phyloP scores from a whole-genome alignment of 2,113 vertebrate genomes.

The Epinephelus moara region DNA sequence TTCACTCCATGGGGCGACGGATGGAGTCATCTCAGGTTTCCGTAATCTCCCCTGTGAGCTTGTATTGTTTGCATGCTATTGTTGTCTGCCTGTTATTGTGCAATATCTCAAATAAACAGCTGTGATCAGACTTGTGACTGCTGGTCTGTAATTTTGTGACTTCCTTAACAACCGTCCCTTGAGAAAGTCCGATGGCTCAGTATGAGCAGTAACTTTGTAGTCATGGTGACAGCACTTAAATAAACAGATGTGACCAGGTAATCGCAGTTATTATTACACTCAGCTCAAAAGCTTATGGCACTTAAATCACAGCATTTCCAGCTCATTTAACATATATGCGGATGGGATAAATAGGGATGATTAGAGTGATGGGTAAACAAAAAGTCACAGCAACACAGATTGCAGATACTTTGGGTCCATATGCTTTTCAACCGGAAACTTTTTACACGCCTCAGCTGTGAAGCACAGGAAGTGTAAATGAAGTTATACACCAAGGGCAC shows the following conservation, averaged over 20 bases:
- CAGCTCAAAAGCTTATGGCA: neutral
- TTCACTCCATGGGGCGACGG: slow-evolving; percentile 15
- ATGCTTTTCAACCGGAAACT: neutral
- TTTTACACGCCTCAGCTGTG: neutral
- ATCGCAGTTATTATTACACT: slow-evolving; percentile 15
- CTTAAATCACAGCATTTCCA: neutral
- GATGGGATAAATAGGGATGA: neutral
- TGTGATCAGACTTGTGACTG: slow-evolving; percentile 33
- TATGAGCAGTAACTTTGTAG: slow-evolving; percentile 21
- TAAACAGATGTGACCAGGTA: slow-evolving; percentile 33
- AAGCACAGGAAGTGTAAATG: slow-evolving; percentile 12
- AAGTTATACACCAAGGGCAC: too few species aligned
- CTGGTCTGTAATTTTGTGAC: slow-evolving; percentile 28
- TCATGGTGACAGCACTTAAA: slow-evolving; percentile 51
- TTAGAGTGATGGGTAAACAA: neutral
- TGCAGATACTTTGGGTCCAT: neutral
- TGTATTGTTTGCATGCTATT: slow-evolving; percentile 1
- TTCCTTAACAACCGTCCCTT: slow-evolving; percentile 30
- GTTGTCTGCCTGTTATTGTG: slow-evolving; percentile 12
- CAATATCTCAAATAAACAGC: slow-evolving; percentile 30
- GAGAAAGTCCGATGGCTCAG: slow-evolving; percentile 32
- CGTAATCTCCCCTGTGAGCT: slow-evolving; percentile 12
- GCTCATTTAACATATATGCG: neutral
- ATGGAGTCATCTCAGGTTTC: slow-evolving; percentile 35
- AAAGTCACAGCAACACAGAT: neutral